phyloP scores from a whole-genome alignment of 2,888 invertebrate genomes.

The Parnassius apollo region DNA sequence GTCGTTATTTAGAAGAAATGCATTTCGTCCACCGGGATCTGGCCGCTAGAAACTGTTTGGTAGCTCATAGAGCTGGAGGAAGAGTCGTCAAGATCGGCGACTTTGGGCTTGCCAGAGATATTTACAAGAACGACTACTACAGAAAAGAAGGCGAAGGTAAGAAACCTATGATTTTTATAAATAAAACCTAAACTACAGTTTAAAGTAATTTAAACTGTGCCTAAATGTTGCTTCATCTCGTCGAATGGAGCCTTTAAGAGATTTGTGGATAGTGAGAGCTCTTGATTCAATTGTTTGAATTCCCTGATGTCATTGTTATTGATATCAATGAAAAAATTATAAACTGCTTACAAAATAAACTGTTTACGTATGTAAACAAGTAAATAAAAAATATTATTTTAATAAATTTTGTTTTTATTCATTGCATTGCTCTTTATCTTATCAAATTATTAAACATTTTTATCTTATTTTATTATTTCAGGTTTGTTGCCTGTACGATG shows the following conservation, averaged over 20 bases:
- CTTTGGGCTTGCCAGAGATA: constrained; percentile 97
- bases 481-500: constrained; percentile 96
- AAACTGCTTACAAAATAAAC: background rate
- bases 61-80: constrained; percentile 85
- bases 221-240: too few relatives aligned
- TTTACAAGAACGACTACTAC: constrained; percentile 98
- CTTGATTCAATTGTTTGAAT: too few relatives aligned
- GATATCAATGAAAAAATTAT: constrained; percentile 4
- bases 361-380: too few relatives aligned
- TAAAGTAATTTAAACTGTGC: too few relatives aligned
- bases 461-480: constrained; percentile 38
- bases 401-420: too few relatives aligned
- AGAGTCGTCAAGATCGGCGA: constrained; percentile 98
- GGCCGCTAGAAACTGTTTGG: constrained; percentile 97
- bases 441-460: too few relatives aligned
- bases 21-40: constrained; percentile 98
- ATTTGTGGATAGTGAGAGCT: too few relatives aligned
- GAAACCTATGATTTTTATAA: background rate
- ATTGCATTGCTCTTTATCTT: too few relatives aligned
- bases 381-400: too few relatives aligned
- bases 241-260: too few relatives aligned
- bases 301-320: background rate
- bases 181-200: too few relatives aligned
- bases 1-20: constrained; percentile 97
- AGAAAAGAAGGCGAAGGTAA: constrained; percentile 92